phyloP scores from a whole-genome alignment of 2,113 vertebrate species.

The Ictalurus punctatus region DNA sequence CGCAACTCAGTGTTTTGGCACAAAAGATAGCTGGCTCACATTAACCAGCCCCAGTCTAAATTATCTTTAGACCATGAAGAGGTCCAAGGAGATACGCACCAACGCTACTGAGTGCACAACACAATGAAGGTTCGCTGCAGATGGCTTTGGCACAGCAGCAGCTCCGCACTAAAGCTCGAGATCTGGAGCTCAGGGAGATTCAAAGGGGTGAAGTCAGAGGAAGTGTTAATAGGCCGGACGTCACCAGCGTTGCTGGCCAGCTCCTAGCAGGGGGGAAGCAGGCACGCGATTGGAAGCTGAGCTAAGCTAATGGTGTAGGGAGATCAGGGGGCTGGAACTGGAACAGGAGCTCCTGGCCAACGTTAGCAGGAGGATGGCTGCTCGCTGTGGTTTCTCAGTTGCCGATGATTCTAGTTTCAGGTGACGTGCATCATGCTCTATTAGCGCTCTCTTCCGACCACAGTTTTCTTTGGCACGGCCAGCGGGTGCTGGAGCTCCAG shows the following conservation, averaged over 20 bases:
- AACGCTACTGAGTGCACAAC: conserved; percentile 33
- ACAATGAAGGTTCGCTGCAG: conserved; percentile 26
- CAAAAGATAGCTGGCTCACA: conserved; percentile 30
- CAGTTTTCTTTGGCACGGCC: conserved; percentile 80
- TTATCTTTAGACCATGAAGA: conserved; percentile 41
- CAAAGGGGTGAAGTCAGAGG: conserved; percentile 64
- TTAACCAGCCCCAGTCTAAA: conserved; percentile 20
- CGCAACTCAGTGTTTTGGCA: conserved; percentile 43
- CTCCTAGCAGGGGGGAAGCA: conserved; percentile 62
- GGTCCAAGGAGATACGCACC: conserved; percentile 39
- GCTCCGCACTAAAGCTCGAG: conserved; percentile 22
- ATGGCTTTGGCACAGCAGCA: conserved; percentile 32
- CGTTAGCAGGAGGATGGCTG: conserved; percentile 73
- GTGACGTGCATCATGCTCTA: conserved; percentile 84
- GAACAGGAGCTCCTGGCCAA: conserved; percentile 67
- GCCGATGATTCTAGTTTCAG: conserved; percentile 84
- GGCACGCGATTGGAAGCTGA: conserved; percentile 70
- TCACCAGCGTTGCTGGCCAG: conserved; percentile 59
- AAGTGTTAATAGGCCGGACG: conserved; percentile 66
- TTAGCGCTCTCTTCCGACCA: conserved; percentile 84
- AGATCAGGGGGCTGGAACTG: conserved; percentile 58
- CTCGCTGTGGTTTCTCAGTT: conserved; percentile 79
- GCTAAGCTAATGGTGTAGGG: conserved; percentile 64
- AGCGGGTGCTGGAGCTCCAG: conserved; percentile 67
- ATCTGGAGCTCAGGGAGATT: conserved; percentile 26